A percentile compares a stretch with the other conserved stretches of the same genome.
These are phyloP conservation scores for Saxidomus purpurata DNA, from an alignment of 1,140 invertebrate genomes.

Conservation along the genomic window DNA sequence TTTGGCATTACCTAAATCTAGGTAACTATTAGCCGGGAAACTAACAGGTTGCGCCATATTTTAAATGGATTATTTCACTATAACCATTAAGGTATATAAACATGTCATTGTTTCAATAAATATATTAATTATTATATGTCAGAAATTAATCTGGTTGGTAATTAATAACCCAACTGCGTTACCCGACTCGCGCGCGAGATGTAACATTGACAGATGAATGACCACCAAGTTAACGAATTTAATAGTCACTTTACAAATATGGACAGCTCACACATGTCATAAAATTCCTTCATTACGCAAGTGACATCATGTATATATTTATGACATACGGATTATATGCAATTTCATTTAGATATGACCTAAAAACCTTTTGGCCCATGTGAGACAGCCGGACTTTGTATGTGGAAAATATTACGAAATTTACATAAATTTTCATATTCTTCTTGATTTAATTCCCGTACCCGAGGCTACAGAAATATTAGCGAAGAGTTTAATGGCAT, in stretches of 20 bases:
- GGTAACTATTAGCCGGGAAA: too few species aligned
- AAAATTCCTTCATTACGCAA: constrained; percentile 48
- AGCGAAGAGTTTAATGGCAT: too few species aligned
- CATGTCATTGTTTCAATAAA: constrained; percentile 29
- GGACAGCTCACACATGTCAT: constrained; percentile 16
- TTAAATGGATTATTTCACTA: neutral
- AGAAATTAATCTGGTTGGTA: constrained; percentile 3
- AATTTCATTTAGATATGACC: constrained; percentile 23
- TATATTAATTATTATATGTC: constrained; percentile 42
- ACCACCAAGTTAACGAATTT: neutral
- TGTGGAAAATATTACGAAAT: too few species aligned
- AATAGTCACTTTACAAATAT: constrained; percentile 1
- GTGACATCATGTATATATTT: constrained; percentile 22
- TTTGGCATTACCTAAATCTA: too few species aligned
- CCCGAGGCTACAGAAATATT: too few species aligned
- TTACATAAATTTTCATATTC: too few species aligned
- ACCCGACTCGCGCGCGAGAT: constrained; percentile 2
- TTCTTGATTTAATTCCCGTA: too few species aligned
- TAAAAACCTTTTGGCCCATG: neutral
- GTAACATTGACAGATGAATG: constrained; percentile 25
- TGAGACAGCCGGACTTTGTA: too few species aligned
- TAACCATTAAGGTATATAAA: constrained; percentile 2
- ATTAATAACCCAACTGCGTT: neutral
- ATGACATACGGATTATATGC: constrained; percentile 15
- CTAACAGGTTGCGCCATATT: too few species aligned